Evolutionary conservation across 2,888 invertebrate species (phyloP).

Genomic region (Metopia argyrocephala): DNA sequence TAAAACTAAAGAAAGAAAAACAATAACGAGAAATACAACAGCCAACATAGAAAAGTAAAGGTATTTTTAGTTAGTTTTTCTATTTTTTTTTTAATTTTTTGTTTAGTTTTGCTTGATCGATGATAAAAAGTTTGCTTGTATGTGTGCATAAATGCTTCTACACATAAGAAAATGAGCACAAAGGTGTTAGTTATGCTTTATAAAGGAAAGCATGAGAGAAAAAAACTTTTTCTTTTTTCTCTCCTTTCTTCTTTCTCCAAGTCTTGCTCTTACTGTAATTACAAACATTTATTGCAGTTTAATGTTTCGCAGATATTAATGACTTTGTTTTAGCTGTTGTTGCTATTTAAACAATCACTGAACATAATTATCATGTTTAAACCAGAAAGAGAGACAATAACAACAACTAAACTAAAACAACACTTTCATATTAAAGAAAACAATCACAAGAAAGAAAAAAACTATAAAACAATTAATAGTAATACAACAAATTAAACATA

Average conservation of each 20-base stretch:
- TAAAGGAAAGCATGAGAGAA: slow-evolving; percentile 2
- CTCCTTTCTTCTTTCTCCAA: not conserved
- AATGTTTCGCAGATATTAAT: not conserved
- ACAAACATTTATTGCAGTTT: slow-evolving; percentile 45
- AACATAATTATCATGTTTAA: slow-evolving; percentile 52
- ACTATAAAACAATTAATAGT: not conserved
- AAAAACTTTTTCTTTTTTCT: slow-evolving; percentile 55
- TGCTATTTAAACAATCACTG: slow-evolving; percentile 51
- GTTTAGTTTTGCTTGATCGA: slow-evolving; percentile 59
- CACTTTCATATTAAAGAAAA: slow-evolving; percentile 46
- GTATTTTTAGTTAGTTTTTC: slow-evolving; percentile 36
- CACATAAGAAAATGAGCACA: slow-evolving; percentile 43
- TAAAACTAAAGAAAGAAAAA: slow-evolving; percentile 30
- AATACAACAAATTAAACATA: slow-evolving; percentile 15
- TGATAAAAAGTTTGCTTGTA: slow-evolving; percentile 49
- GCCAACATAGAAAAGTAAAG: not conserved
- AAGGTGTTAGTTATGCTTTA: slow-evolving; percentile 45
- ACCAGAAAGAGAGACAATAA: not conserved
- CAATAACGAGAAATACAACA: not conserved
- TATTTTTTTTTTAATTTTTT: slow-evolving; percentile 3
- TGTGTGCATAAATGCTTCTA: not conserved
- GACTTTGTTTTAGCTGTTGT: slow-evolving; percentile 24
- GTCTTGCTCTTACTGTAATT: slow-evolving; percentile 46
- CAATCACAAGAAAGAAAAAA: not conserved
- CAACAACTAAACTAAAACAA: slow-evolving; percentile 19